Evolutionary conservation across 1,140 invertebrate genomes (phyloP), one percentile per base, ranked within the genome.

Genomic region (Planococcus citri): DNA sequence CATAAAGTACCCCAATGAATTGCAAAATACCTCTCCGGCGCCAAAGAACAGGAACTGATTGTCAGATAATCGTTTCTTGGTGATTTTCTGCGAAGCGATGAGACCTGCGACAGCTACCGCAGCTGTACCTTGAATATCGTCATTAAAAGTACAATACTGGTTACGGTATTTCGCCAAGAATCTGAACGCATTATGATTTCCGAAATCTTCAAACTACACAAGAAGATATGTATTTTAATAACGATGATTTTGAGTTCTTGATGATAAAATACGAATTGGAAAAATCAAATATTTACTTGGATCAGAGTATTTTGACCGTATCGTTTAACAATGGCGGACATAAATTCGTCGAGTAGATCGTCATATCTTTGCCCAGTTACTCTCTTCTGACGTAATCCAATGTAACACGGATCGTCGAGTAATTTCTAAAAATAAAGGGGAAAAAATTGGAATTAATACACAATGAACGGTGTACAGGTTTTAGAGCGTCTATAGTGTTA

Each of bases 191-290:
- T 97, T 97, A 73, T 87, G 84, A 75, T 95, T 91, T 27, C 90
- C 95, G 78, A 98, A 98, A 79, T 98, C 95, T 83, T 98, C 95
- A 80, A 98, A 97, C 85, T 51, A n/a, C n/a, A n/a, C n/a, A n/a
- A n/a, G n/a, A n/a, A n/a, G n/a, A n/a, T n/a, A n/a, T n/a, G n/a
- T n/a, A n/a, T n/a, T n/a, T n/a, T n/a, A n/a, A n/a, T n/a, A n/a
- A n/a, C 92, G 82, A 69, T 85, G 80, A 24, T n/a, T n/a, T n/a
- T n/a, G n/a, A n/a, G n/a, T n/a, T n/a, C n/a, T n/a, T n/a, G 82
- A 74, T 69, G 17, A n/a, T n/a, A 57, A 71, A 69, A 51, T 51
- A 14, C 41, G 41, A 14, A 20, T n/a, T n/a, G n/a, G n/a, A 20
- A 20, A 51, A 51, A 20, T n/a, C 12, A 51, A 6, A 51, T n/a